A percentile compares a stretch with the other conserved stretches of the same genome.
Conservation (phyloP, 2,797 vertebrate species). For the Peromyscus aztecus region DNA sequence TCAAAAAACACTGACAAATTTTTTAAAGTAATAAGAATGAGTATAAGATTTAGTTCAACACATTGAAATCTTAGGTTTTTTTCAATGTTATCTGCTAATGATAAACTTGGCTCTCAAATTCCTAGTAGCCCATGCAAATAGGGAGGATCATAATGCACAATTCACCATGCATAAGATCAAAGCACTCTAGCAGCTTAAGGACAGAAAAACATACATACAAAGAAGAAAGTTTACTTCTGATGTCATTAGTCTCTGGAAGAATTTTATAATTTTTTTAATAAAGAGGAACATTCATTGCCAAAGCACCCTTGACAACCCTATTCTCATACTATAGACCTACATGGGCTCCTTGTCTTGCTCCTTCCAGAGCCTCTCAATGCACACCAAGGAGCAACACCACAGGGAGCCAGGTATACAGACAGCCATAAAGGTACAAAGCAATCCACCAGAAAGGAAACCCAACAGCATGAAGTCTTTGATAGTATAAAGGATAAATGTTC, state of each 20-base stretch:
- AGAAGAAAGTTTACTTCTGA: background rate
- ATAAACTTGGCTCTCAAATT: conserved; percentile 44
- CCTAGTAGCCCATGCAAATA: background rate
- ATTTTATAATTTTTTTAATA: background rate
- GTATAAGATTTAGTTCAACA: background rate
- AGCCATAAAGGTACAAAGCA: background rate
- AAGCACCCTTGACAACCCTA: background rate
- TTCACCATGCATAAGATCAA: background rate
- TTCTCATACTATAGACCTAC: background rate
- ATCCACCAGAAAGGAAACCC: conserved; percentile 13
- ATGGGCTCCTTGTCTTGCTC: background rate
- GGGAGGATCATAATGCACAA: background rate
- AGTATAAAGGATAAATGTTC: background rate
- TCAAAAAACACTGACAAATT: background rate
- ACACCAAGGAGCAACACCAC: background rate
- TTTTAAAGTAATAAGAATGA: conserved; percentile 38
- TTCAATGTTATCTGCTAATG: background rate
- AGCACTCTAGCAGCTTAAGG: background rate
- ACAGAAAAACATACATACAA: background rate
- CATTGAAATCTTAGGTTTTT: background rate
- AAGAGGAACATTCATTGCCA: background rate
- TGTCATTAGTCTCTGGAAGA: conserved; percentile 18
- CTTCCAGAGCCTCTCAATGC: background rate
- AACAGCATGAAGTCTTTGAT: background rate
- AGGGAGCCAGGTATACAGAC: background rate